Evolutionary conservation across 2,113 vertebrate species (phyloP).

Genomic region (Xyrauchen texanus): DNA sequence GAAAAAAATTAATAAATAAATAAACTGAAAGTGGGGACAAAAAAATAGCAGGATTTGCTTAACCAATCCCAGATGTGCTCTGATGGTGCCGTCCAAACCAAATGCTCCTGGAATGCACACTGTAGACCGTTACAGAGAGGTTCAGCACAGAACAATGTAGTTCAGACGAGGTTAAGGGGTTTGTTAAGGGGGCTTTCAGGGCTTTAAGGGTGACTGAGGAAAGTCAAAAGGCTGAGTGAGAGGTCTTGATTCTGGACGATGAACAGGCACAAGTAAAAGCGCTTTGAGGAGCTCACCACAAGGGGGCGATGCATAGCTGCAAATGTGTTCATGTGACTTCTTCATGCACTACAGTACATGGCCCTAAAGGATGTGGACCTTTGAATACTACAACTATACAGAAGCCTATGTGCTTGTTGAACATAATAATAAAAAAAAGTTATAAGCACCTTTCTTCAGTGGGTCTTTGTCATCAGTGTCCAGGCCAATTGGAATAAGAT

Average conservation of each 20-base stretch:
- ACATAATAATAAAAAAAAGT: too few species aligned
- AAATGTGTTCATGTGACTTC: neutral
- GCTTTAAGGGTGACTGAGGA: too few species aligned
- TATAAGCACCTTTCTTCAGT: neutral
- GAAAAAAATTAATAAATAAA: constrained; percentile 57
- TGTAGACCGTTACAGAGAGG: constrained; percentile 30
- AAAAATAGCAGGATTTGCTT: constrained; percentile 13
- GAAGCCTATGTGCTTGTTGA: too few species aligned
- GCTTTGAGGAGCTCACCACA: constrained; percentile 37
- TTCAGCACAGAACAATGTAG: constrained; percentile 31
- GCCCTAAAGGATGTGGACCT: too few species aligned
- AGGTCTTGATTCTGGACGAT: neutral
- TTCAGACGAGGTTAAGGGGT: constrained; percentile 58
- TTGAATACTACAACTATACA: too few species aligned
- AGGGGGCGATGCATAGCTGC: constrained; percentile 69
- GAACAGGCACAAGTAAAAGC: neutral
- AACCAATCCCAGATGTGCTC: constrained; percentile 72
- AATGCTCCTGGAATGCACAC: constrained; percentile 66
- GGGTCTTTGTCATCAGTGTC: neutral
- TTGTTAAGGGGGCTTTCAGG: constrained; percentile 56
- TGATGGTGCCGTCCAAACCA: constrained; percentile 52
- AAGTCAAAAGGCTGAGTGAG: too few species aligned
- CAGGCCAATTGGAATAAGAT: constrained; percentile 25
- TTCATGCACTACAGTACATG: neutral
- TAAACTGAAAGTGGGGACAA: constrained; percentile 51